Conservation (phyloP, 2,797 vertebrate species). For the Melanotaenia maccullochi region DNA sequence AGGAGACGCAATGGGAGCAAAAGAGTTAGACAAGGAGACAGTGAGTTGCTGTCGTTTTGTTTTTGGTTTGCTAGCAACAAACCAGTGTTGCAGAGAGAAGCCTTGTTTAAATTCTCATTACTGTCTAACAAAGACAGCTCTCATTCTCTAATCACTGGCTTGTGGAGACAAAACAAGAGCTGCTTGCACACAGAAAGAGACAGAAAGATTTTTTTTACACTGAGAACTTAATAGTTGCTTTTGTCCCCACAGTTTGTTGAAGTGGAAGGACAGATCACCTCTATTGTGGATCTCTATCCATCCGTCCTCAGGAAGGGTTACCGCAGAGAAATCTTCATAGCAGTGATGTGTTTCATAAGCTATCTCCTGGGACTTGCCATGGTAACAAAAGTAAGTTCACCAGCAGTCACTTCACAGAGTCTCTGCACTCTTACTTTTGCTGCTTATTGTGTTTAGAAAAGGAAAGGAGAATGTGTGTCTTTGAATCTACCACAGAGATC, state of each 20-base stretch:
- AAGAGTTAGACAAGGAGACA: conserved; percentile 32
- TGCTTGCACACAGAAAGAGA: conserved; percentile 47
- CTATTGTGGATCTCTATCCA: conserved; percentile 98
- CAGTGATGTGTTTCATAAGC: conserved; percentile 93
- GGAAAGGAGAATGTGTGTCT: conserved; percentile 15
- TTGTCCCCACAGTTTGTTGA: conserved; percentile 92
- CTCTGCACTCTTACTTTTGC: background rate
- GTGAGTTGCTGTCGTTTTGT: conserved; percentile 64
- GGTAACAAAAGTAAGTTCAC: conserved; percentile 94
- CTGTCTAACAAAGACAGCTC: conserved; percentile 66
- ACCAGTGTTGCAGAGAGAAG: conserved; percentile 56
- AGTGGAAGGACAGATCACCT: conserved; percentile 99
- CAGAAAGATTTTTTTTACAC: background rate
- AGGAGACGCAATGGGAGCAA: conserved; percentile 26
- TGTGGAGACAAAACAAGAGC: conserved; percentile 50
- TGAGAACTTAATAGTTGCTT: conserved; percentile 52
- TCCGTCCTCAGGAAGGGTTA: conserved; percentile 98
- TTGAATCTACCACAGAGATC: conserved; percentile 51
- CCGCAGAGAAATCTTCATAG: conserved; percentile 98
- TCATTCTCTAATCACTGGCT: conserved; percentile 64
- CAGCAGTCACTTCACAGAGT: background rate
- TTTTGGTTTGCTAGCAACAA: conserved; percentile 51
- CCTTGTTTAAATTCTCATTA: conserved; percentile 70
- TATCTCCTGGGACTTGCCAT: conserved; percentile 98
- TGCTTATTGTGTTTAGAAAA: conserved; percentile 42